Percentiles rank a stretch among this genome's conserved stretches.
Conservation (phyloP, 2,113 vertebrate genomes). For the Rhodinocichla rosea region DNA sequence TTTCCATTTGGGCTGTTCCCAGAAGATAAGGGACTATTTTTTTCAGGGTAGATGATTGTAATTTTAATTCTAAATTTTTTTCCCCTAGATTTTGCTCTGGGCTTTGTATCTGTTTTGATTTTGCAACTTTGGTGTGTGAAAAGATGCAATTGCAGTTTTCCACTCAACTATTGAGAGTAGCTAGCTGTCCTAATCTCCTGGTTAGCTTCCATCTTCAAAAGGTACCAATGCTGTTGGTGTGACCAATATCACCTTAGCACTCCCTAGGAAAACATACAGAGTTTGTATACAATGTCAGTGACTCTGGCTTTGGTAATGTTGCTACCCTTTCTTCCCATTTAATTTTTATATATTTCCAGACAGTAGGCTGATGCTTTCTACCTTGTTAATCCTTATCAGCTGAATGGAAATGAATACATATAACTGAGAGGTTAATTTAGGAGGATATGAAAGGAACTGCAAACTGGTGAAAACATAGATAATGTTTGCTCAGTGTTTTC, state of each 20-base stretch:
- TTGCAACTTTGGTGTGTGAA: not conserved
- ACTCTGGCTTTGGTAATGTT: not conserved
- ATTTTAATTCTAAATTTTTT: not conserved
- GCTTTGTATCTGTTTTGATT: not conserved
- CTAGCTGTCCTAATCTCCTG: not conserved
- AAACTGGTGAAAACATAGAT: not conserved
- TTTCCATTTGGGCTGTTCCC: slow-evolving; percentile 9
- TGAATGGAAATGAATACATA: not conserved
- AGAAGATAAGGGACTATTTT: slow-evolving; percentile 25
- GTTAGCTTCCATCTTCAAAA: not conserved
- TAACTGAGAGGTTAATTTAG: not conserved
- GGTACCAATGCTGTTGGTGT: not conserved
- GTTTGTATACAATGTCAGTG: not conserved
- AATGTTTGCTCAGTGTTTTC: not conserved
- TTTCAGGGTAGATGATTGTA: not conserved
- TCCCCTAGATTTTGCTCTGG: not conserved
- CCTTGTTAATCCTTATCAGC: not conserved
- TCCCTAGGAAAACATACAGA: not conserved
- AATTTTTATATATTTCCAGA: not conserved
- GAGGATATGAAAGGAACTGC: not conserved
- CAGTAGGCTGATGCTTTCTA: not conserved
- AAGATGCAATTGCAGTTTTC: not conserved
- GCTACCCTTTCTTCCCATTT: not conserved
- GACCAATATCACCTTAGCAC: not conserved
- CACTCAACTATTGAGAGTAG: not conserved